Evolutionary conservation across 2,888 invertebrate genomes (phyloP), one percentile per base, ranked within the genome.

Genomic region (Melinaea marsaeus): DNA sequence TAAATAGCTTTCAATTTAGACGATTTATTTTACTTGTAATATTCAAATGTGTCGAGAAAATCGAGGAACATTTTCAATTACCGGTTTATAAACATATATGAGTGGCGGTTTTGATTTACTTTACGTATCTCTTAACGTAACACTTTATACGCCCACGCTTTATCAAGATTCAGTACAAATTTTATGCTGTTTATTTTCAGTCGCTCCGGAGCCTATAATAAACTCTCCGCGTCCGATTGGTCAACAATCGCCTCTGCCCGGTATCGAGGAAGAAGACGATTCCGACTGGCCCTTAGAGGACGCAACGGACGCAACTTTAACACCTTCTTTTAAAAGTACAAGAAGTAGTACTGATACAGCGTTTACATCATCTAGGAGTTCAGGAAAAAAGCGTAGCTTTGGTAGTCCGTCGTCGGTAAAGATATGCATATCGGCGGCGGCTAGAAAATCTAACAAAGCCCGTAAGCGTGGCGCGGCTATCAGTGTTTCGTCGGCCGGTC

Each of bases 181-280:
- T 57, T 37, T 55, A 37, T 57, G 34, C 63, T 67, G 58, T 47
- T 87, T 88, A 77, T 84, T 83, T 92, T 71, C 92, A 92, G 79
- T 91, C 88, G 84, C 86, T 84, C 88, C 91, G 72, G 91, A 90
- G 79, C 88, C 91, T 70, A 84, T 90, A 76, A 81, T 90, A 83
- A 91, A 84, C 84, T 88, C 92, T 73, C 88, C 93, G 76, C 84
- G 93, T 79, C 90, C 93, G 75, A 83, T 91, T 83, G 87, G 93
- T 79, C 93, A 95, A 88, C 93, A 94, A 72, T 94, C 95, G 60
- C 94, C 95, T 65, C 90, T 96, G 71, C 96, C 95, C 73, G 96
- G 96, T 75, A 96, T 96, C 71, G 95, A 95, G 80, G 96, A 96
- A 81, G 96, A 96, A 83, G 95, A 95, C 85, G 94, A 95, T 80